Conservation (phyloP, 2,113 vertebrate genomes). For the Carlito syrichta region DNA sequence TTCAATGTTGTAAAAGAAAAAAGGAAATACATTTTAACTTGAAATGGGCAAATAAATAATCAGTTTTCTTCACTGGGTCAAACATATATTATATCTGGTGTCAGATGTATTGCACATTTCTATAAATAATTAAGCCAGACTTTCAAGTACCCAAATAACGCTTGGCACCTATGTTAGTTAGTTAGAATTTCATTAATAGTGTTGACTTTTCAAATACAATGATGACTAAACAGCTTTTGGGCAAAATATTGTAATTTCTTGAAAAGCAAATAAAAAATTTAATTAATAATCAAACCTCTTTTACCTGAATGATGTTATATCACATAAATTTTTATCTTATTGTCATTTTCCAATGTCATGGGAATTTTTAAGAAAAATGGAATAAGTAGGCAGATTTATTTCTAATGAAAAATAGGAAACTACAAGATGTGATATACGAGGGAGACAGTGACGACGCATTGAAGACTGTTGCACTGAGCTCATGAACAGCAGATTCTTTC, state of each 20-base stretch:
- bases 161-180: not conserved
- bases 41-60: not conserved
- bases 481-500: not conserved
- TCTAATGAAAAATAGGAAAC: not conserved
- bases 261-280: not conserved
- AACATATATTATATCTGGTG: not conserved
- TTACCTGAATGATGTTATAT: not conserved
- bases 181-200: not conserved
- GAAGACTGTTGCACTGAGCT: not conserved
- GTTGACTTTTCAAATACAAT: not conserved
- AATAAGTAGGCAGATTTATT: not conserved
- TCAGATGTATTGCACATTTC: not conserved
- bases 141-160: not conserved
- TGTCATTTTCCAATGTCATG: not conserved
- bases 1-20: not conserved
- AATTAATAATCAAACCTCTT: not conserved
- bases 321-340: not conserved
- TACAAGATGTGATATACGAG: not conserved
- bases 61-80: not conserved
- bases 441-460: not conserved
- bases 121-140: not conserved
- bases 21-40: no score
- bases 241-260: not conserved
- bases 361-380: not conserved
- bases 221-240: not conserved